A percentile compares a stretch with the other conserved stretches of the same genome.
Conservation (phyloP, 2,888 invertebrate genomes). For the Eupithecia subfuscata region DNA sequence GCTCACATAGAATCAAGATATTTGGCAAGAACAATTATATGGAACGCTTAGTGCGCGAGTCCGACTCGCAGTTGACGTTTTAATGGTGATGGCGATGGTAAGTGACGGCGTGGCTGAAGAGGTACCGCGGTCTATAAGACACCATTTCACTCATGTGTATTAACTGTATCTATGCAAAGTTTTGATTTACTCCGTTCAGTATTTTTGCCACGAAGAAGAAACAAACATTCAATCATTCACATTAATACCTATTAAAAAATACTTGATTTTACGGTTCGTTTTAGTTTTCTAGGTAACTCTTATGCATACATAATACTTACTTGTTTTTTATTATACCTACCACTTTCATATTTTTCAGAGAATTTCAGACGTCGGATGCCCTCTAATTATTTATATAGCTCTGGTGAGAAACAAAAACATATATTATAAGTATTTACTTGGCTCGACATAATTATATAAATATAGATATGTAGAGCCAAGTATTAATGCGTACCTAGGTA, state of each 20-base stretch:
- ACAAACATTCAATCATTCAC: background rate
- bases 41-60: too few species aligned
- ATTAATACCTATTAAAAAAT: background rate
- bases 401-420: background rate
- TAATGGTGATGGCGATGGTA: too few species aligned
- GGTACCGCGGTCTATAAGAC: too few species aligned
- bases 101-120: too few species aligned
- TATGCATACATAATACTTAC: background rate
- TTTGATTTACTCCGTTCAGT: background rate
- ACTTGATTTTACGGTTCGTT: background rate
- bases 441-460: background rate
- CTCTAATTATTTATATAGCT: conserved; percentile 39
- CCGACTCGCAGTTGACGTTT: too few species aligned
- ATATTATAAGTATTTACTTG: background rate
- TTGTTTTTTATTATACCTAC: background rate
- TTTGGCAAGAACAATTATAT: too few species aligned
- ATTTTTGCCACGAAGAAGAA: background rate
- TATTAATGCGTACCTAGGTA: background rate
- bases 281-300: background rate
- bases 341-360: conserved; percentile 32
- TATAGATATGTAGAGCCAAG: background rate
- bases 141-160: too few species aligned
- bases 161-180: background rate
- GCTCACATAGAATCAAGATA: too few species aligned
- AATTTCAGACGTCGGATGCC: conserved; percentile 43